Conservation (phyloP, 2,797 vertebrate species). For the Chanos chanos region DNA sequence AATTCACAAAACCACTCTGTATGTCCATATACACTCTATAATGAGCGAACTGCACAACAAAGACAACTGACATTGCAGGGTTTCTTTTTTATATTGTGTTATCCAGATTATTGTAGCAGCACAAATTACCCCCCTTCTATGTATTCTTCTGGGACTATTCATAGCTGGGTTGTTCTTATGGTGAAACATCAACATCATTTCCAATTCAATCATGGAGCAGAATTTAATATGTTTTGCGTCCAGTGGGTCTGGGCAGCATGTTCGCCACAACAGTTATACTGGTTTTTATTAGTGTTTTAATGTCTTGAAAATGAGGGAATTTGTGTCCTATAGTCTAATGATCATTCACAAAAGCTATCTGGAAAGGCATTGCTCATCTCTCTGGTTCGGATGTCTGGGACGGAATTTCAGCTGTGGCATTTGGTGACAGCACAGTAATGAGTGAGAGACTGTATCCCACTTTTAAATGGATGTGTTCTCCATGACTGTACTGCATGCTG, state of each 20-base stretch:
- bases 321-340: too few relatives aligned
- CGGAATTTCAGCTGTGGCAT: too few relatives aligned
- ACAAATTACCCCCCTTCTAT: constrained; percentile 44
- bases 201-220: constrained; percentile 13
- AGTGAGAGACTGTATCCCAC: too few relatives aligned
- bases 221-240: constrained; percentile 7
- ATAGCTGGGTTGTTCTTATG: constrained; percentile 44
- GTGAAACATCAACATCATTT: constrained; percentile 38
- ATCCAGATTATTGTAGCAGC: constrained; percentile 44
- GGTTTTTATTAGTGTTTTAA: constrained; percentile 8
- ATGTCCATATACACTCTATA: constrained; percentile 9
- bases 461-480: too few relatives aligned
- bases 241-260: constrained; percentile 35
- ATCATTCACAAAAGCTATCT: too few relatives aligned
- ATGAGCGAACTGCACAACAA: constrained; percentile 25
- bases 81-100: constrained; percentile 24
- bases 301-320: too few relatives aligned
- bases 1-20: constrained; percentile 15
- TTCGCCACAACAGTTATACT: constrained; percentile 6
- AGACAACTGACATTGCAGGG: constrained; percentile 32
- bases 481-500: too few relatives aligned
- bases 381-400: too few relatives aligned
- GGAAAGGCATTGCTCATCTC: too few relatives aligned
- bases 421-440: too few relatives aligned
- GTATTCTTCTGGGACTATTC: constrained; percentile 39